A percentile compares a stretch with the other conserved stretches of the same genome.
Evolutionary conservation across 2,888 invertebrate species (phyloP).

Genomic region (Phortica magna): DNA sequence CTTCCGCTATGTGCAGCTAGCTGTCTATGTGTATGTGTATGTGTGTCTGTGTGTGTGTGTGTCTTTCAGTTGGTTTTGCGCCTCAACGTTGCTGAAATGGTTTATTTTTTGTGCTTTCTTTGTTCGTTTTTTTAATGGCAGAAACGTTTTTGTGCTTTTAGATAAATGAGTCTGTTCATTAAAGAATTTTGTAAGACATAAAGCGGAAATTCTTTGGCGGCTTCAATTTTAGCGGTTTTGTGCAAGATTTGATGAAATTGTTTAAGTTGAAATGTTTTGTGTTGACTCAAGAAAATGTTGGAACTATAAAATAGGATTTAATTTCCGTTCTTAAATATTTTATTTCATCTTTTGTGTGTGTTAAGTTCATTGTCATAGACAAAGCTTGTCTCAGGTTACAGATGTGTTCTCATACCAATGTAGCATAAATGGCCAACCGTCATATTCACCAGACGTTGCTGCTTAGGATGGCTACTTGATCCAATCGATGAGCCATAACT

Average conservation of each 20-base stretch:
- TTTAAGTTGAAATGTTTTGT: background rate
- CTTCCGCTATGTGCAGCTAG: constrained; percentile 30
- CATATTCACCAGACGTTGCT: too few species aligned
- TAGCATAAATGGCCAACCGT: too few species aligned
- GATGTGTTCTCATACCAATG: too few species aligned
- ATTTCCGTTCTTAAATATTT: background rate
- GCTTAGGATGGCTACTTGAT: too few species aligned
- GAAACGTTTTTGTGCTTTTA: constrained; percentile 62
- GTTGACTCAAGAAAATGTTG: background rate
- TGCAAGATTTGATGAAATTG: background rate
- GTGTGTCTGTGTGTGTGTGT: background rate
- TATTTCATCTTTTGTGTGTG: too few species aligned
- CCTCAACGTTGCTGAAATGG: too few species aligned
- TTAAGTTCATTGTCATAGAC: too few species aligned
- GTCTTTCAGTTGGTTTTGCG: too few species aligned
- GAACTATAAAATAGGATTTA: background rate
- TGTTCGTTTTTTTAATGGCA: constrained; percentile 54
- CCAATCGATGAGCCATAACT: too few species aligned
- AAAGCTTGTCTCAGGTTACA: too few species aligned
- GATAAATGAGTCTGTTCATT: constrained; percentile 69
- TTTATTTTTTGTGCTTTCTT: background rate
- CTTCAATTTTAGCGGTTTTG: background rate
- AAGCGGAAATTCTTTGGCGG: background rate
- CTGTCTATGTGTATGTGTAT: background rate
- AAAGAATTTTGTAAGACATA: constrained; percentile 41